Percentiles rank a stretch among this genome's conserved stretches.
These are phyloP conservation scores for Pyxicephalus adspersus DNA, from an alignment of 2,113 vertebrate species.

Conservation along the genomic window DNA sequence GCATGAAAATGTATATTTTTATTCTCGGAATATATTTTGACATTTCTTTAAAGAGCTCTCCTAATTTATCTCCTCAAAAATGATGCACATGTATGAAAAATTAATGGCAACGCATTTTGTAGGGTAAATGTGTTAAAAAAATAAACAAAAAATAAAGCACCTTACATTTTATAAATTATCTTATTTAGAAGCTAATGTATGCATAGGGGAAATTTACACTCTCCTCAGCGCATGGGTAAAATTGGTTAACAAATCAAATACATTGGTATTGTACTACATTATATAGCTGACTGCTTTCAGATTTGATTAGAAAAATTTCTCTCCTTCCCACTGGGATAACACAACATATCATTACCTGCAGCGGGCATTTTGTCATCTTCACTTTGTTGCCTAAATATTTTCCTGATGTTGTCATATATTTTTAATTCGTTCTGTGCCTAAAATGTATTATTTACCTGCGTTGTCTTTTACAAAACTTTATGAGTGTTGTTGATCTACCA, in stretches of 20 bases:
- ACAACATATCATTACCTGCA: conserved; percentile 37
- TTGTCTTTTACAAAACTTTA: too few species aligned
- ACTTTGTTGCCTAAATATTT: conserved; percentile 43
- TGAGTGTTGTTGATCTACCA: too few species aligned
- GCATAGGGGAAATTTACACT: conserved; percentile 35
- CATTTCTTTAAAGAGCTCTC: neutral
- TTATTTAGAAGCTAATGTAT: conserved; percentile 45
- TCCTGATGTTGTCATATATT: conserved; percentile 26
- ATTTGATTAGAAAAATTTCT: conserved; percentile 39
- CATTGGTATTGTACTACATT: conserved; percentile 31
- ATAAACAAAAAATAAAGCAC: conserved; percentile 12
- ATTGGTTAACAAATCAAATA: conserved; percentile 51
- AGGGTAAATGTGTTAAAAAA: neutral
- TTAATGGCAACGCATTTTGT: neutral
- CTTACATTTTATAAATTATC: conserved; percentile 30
- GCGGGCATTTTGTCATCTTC: conserved; percentile 17
- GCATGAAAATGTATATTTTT: too few species aligned
- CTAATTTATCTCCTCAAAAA: conserved; percentile 1
- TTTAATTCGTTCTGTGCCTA: neutral
- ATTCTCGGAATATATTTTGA: too few species aligned
- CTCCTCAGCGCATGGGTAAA: conserved; percentile 34
- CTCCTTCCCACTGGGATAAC: conserved; percentile 33
- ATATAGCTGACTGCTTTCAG: conserved; percentile 43
- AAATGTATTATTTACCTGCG: neutral
- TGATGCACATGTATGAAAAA: neutral